Evolutionary conservation across 2,113 vertebrate genomes (phyloP).

Genomic region (Halcyon malimbica): DNA sequence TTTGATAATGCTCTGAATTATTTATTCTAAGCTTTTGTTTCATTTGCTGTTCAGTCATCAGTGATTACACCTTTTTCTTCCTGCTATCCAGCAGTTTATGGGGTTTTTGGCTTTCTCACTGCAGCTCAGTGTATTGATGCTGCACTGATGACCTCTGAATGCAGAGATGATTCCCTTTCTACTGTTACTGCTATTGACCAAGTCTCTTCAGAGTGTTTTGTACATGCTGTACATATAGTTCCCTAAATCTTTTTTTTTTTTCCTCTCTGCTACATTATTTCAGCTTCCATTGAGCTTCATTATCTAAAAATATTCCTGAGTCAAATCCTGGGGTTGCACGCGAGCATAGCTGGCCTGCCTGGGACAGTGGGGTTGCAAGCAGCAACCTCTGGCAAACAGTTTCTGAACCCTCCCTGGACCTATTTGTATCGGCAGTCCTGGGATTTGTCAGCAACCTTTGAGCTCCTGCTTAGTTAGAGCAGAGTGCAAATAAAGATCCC

Average conservation of each 20-base stretch:
- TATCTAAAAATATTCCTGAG: not conserved
- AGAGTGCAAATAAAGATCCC: not conserved
- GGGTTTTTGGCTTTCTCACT: not conserved
- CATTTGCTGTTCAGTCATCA: not conserved
- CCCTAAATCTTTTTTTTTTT: not conserved
- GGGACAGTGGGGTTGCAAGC: not conserved
- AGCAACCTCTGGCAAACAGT: not conserved
- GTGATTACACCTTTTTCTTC: not conserved
- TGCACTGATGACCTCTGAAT: not conserved
- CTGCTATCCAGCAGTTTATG: not conserved
- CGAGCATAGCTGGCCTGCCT: not conserved
- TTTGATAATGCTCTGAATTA: not conserved
- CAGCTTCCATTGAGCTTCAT: not conserved
- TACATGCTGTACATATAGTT: not conserved
- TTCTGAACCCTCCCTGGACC: not conserved
- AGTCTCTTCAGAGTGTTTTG: not conserved
- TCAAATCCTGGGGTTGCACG: not conserved
- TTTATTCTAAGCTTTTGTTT: not conserved
- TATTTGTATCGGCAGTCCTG: fast-evolving
- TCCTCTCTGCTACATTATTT: not conserved
- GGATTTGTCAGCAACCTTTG: not conserved
- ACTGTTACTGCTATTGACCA: not conserved
- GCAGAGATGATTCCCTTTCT: not conserved
- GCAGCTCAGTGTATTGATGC: not conserved
- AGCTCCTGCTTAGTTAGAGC: not conserved